Evolutionary conservation across 2,113 vertebrate species (phyloP), one percentile per base, ranked within the genome.

Genomic region (Glareola pratincola): DNA sequence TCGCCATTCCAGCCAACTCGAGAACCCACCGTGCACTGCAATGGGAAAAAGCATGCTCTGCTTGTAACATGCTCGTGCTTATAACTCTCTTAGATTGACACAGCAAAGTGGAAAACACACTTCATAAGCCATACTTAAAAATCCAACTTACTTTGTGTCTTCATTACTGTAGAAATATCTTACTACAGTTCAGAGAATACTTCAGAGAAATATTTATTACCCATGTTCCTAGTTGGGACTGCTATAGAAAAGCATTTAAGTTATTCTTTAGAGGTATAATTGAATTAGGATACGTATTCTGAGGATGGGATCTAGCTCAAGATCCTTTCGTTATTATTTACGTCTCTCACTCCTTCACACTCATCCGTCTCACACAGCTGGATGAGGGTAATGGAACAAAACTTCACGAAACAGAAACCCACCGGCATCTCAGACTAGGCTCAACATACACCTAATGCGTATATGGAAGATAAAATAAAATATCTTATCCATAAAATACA

Each of bases 1-100:
- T 41, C 56, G 98, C 99, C 99, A 99, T 12, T 98, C 97, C 27
- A 99, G 98, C 99, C 99, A 99, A 27, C 98, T 97, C 1, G 99
- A 99, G 98, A 98, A 99, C 2, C 99, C 99, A 1, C 99, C 99
- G 0, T 99, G 99, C 54, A 99, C 99, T 99, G 95, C 50, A 97
- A 93, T 20, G 18, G 71, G 71, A 95, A 60, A 80, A 80, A 47
- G 5, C 3, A 26, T 5, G n/a, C 39, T 69, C 34, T 36, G 41
- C 20, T 47, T 39, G 60, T 7, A 32, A 37, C 3, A 0, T 15
- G 30, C 48, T 23, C 6, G 4, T 30, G 66, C 53, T 76, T 8
- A 1, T 4, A 45, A 43, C 41, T 34, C 56, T 37, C 76, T n/a
- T 0, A 36, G 54, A 27, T 5, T 3, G 10, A 43, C 15, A 34